These are phyloP conservation scores for Thripadectes ignobilis DNA, from an alignment of 2,797 vertebrate species.

Conservation along the genomic window DNA sequence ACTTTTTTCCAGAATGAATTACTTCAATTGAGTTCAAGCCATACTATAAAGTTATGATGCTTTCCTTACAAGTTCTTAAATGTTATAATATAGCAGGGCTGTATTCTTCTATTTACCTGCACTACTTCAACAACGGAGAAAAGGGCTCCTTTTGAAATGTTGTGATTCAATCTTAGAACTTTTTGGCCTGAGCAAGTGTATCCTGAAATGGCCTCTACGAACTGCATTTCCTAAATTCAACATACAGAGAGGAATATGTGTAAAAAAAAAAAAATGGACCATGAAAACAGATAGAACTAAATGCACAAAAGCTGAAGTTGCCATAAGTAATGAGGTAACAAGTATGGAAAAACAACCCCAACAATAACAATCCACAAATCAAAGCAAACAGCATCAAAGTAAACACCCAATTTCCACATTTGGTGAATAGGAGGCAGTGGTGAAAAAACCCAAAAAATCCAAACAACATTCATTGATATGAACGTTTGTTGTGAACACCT, in stretches of 20 bases:
- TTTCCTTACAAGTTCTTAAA: not conserved
- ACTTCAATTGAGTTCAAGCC: not conserved
- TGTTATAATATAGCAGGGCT: not conserved
- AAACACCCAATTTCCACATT: not conserved
- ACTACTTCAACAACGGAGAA: not conserved
- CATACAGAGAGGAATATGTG: not conserved
- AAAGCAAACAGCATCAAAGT: not conserved
- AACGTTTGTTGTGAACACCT: not conserved
- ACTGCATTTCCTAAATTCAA: not conserved
- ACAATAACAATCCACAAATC: not conserved
- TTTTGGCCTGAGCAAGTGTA: not conserved
- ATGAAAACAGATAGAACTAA: not conserved
- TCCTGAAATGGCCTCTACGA: not conserved
- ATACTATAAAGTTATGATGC: not conserved
- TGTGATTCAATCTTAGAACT: not conserved
- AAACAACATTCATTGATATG: fast-evolving
- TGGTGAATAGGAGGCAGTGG: not conserved
- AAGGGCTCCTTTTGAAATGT: not conserved
- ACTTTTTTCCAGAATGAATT: not conserved
- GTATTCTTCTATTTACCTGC: not conserved
- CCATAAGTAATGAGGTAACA: not conserved
- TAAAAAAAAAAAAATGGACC: not conserved
- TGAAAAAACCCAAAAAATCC: not conserved
- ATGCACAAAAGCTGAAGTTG: not conserved
- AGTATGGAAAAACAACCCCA: fast-evolving